A percentile compares a stretch with the other conserved stretches of the same genome.
Conservation (phyloP, 2,888 invertebrate species). For the Holacanthella duospinosa region DNA sequence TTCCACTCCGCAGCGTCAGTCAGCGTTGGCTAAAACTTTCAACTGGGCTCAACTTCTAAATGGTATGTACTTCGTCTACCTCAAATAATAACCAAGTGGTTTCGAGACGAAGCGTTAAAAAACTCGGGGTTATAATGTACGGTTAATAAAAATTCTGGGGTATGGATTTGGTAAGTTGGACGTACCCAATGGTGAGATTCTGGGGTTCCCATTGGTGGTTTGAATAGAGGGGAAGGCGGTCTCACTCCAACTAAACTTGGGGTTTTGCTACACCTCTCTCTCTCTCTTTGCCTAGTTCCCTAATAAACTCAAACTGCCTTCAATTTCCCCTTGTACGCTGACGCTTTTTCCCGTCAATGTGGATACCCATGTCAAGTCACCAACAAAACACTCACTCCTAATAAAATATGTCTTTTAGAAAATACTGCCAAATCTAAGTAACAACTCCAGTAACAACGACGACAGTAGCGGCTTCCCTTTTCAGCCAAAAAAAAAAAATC, state of each 20-base stretch:
- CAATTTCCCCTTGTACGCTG: background rate
- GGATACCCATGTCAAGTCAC: background rate
- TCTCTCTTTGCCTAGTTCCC: background rate
- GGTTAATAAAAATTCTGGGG: conserved; percentile 5
- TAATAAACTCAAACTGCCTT: background rate
- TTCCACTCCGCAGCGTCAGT: background rate
- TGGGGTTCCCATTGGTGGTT: conserved; percentile 6
- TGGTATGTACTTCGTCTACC: background rate
- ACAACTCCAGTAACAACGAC: background rate
- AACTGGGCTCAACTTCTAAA: background rate
- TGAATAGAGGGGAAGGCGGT: background rate
- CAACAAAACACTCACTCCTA: background rate
- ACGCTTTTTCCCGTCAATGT: background rate
- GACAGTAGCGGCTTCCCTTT: background rate
- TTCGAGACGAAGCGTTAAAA: background rate
- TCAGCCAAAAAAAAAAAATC: background rate
- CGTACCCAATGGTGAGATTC: conserved; percentile 6
- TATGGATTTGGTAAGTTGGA: background rate
- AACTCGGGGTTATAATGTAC: conserved; percentile 1
- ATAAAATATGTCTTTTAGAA: background rate
- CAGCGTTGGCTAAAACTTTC: too few species aligned
- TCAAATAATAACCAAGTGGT: conserved; percentile 6
- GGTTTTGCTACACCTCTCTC: background rate
- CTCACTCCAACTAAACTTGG: conserved; percentile 4
- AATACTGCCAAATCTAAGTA: background rate